Conservation (phyloP, 2,113 vertebrate species). For the Thryonomys swinderianus region DNA sequence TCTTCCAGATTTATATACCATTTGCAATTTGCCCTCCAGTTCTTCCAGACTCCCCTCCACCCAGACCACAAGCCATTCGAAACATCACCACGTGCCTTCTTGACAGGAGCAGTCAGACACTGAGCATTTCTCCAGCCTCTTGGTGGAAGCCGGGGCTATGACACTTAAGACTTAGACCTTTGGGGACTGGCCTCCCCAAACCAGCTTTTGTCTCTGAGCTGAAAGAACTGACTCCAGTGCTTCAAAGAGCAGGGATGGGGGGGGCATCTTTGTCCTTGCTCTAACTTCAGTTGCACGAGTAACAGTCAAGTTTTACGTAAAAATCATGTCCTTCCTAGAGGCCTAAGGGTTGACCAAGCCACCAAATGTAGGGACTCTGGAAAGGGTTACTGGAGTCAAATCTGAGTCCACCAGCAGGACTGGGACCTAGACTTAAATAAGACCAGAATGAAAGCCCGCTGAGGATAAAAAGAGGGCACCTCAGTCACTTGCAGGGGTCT, state of each 20-base stretch:
- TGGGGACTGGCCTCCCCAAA: not conserved
- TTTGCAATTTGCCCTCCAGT: not conserved
- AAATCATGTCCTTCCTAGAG: not conserved
- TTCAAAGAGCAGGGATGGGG: rapidly evolving
- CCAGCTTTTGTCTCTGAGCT: not conserved
- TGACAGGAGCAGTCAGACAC: too few species aligned
- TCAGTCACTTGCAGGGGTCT: rapidly evolving
- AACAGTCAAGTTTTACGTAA: not conserved
- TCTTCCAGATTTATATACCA: not conserved
- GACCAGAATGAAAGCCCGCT: not conserved
- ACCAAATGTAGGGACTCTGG: not conserved
- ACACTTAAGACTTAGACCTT: not conserved
- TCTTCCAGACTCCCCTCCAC: rapidly evolving
- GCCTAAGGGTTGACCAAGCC: too few species aligned
- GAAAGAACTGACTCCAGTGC: not conserved
- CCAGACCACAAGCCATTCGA: too few species aligned
- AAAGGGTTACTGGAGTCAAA: not conserved
- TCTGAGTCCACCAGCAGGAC: not conserved
- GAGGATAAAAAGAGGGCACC: not conserved
- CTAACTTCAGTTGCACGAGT: not conserved
- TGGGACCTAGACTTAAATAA: not conserved
- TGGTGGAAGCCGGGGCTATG: rapidly evolving
- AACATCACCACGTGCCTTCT: not conserved
- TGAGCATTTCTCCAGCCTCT: not conserved
- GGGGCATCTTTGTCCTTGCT: not conserved